These are phyloP conservation scores for Mormyrops boulengeri DNA, from an alignment of 2,797 vertebrate species.

Conservation along the genomic window DNA sequence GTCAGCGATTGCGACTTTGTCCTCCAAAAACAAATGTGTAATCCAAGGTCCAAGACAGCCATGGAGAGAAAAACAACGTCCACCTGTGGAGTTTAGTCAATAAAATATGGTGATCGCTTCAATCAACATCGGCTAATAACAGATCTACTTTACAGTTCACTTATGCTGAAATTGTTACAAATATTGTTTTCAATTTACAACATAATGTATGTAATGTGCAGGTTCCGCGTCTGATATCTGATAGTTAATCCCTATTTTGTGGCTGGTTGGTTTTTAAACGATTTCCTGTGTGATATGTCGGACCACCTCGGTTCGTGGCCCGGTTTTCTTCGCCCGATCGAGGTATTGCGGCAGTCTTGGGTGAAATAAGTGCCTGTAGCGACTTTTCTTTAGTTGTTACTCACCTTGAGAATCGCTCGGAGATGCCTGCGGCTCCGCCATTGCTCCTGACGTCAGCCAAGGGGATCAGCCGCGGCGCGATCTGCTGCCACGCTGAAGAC, in stretches of 20 bases:
- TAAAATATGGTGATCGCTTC: background rate
- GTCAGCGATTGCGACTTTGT: background rate
- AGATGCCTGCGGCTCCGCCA: constrained; percentile 70
- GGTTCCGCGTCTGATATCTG: background rate
- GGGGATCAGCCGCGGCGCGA: constrained; percentile 42
- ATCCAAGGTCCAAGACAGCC: background rate
- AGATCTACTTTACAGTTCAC: background rate
- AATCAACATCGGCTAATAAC: background rate
- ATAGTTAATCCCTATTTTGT: background rate
- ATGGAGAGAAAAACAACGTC: background rate
- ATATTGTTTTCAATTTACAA: background rate
- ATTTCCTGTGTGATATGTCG: background rate
- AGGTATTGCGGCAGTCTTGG: background rate
- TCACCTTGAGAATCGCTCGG: constrained; percentile 66
- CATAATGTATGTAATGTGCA: background rate
- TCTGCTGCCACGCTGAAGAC: constrained; percentile 25
- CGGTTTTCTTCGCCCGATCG: background rate
- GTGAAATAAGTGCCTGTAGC: background rate
- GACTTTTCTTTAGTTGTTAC: background rate
- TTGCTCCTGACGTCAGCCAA: constrained; percentile 70
- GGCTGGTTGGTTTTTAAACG: background rate
- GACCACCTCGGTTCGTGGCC: background rate
- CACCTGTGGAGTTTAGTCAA: background rate
- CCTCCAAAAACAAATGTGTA: background rate
- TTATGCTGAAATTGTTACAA: background rate